phyloP scores from a whole-genome alignment of 1,140 invertebrate genomes.

The Pseudomyrmex sp. region DNA sequence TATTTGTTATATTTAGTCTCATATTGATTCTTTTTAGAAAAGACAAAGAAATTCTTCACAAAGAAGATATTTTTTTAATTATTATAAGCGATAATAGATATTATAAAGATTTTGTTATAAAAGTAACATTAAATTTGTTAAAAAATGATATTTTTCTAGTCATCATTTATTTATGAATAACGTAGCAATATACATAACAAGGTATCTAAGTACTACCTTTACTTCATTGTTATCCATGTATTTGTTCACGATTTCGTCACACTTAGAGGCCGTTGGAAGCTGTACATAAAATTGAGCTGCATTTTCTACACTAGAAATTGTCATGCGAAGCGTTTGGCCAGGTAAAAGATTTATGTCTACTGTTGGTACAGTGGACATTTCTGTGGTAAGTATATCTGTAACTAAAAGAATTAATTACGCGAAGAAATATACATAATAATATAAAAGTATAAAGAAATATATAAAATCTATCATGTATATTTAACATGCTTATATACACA shows the following conservation, averaged over 20 bases:
- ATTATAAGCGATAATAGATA: constrained; percentile 5
- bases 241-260: constrained; percentile 70
- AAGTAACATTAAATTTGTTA: constrained; percentile 36
- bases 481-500: background rate
- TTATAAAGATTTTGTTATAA: background rate
- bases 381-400: constrained; percentile 42
- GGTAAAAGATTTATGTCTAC: constrained; percentile 80
- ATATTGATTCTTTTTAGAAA: constrained; percentile 18
- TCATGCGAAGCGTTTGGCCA: constrained; percentile 80
- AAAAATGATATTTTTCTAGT: constrained; percentile 7
- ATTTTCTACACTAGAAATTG: constrained; percentile 78
- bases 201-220: constrained; percentile 70
- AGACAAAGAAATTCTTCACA: background rate
- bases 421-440: background rate
- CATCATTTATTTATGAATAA: constrained; percentile 7
- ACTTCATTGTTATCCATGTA: constrained; percentile 77
- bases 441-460: constrained; percentile 5
- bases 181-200: background rate
- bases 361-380: constrained; percentile 54
- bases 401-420: background rate
- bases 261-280: constrained; percentile 76
- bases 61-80: background rate
- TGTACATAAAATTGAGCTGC: constrained; percentile 81
- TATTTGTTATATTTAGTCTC: background rate
- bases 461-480: too few relatives aligned